Evolutionary conservation across 1,140 invertebrate species (phyloP).

Genomic region (Meloidogyne chitwoodi): DNA sequence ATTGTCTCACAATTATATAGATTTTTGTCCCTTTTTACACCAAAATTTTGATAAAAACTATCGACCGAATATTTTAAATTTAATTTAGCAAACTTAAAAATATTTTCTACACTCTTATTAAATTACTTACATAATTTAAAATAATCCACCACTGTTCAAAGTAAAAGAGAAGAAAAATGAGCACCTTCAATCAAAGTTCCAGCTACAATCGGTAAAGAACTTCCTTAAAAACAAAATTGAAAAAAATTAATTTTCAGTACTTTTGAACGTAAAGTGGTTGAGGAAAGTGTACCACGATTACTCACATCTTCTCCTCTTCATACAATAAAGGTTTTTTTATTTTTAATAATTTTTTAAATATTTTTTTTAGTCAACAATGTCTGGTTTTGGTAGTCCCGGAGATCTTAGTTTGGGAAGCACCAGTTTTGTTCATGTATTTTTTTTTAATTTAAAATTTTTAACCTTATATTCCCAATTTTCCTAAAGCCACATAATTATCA

Average conservation of each 20-base stretch:
- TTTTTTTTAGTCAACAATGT: background rate
- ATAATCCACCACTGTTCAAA: background rate
- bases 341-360: background rate
- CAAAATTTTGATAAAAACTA: background rate
- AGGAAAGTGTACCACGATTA: constrained; percentile 22
- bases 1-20: background rate
- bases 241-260: constrained; percentile 15
- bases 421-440: background rate
- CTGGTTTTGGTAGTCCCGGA: constrained; percentile 13
- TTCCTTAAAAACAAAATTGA: background rate
- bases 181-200: constrained; percentile 40
- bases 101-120: background rate
- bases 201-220: constrained; percentile 34
- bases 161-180: constrained; percentile 23
- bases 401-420: background rate
- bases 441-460: background rate
- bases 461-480: constrained; percentile 3
- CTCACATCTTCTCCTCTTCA: constrained; percentile 26
- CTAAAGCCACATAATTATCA: constrained; percentile 46
- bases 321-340: constrained; percentile 24
- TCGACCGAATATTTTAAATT: background rate
- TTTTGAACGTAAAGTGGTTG: constrained; percentile 43
- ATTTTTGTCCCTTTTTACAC: too few species aligned
- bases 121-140: background rate
- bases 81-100: background rate